phyloP scores from a whole-genome alignment of 2,888 invertebrate genomes.

The Saturnia pavonia region DNA sequence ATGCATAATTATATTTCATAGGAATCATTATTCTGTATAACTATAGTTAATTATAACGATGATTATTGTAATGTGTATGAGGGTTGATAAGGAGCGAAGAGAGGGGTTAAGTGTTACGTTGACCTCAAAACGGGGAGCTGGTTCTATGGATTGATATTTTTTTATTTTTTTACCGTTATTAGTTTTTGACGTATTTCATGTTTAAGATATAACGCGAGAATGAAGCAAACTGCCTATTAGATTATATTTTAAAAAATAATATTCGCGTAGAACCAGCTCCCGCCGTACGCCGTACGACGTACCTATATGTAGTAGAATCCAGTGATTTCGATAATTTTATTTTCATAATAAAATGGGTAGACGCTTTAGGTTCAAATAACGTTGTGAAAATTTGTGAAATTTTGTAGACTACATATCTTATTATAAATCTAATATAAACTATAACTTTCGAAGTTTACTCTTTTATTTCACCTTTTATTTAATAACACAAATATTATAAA shows the following conservation, averaged over 20 bases:
- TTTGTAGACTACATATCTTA: slow-evolving; percentile 83
- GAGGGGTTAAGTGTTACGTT: slow-evolving; percentile 53
- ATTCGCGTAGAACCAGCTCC: slow-evolving; percentile 76
- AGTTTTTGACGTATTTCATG: slow-evolving; percentile 76
- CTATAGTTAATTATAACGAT: slow-evolving; percentile 82
- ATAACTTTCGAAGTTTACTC: slow-evolving; percentile 74
- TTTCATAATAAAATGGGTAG: slow-evolving; percentile 82
- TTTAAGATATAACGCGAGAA: slow-evolving; percentile 70
- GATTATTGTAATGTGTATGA: slow-evolving; percentile 66
- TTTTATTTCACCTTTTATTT: slow-evolving; percentile 55
- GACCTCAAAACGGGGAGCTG: slow-evolving; percentile 66
- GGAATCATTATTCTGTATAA: slow-evolving; percentile 83
- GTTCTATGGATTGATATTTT: slow-evolving; percentile 79
- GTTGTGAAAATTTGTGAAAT: slow-evolving; percentile 83
- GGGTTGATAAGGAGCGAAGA: slow-evolving; percentile 19
- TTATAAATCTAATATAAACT: slow-evolving; percentile 83
- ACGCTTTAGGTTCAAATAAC: slow-evolving; percentile 82
- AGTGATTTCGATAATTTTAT: slow-evolving; percentile 81
- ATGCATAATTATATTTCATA: slow-evolving; percentile 83
- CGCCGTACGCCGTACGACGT: slow-evolving; percentile 61
- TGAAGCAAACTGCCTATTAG: slow-evolving; percentile 78
- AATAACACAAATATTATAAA: too few relatives aligned
- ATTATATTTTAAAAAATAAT: slow-evolving; percentile 81
- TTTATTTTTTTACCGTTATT: slow-evolving; percentile 82
- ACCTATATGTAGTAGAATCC: slow-evolving; percentile 54